A percentile compares a stretch with the other conserved stretches of the same genome.
phyloP scores from a whole-genome alignment of 2,113 vertebrate species.

The Halcyon malimbica region DNA sequence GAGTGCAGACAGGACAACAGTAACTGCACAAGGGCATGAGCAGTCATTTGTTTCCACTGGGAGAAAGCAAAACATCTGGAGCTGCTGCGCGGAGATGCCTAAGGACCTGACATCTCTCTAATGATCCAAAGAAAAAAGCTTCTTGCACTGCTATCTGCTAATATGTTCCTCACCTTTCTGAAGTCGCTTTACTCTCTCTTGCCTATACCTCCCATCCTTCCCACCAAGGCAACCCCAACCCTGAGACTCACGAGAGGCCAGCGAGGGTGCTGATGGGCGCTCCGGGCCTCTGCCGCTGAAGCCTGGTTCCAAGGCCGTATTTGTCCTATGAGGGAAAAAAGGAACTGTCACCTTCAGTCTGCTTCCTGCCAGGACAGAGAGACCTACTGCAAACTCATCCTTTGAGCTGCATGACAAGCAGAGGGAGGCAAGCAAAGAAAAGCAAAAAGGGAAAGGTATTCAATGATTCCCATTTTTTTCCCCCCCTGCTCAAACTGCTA shows the following conservation, averaged over 20 bases:
- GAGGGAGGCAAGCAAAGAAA: conserved; percentile 62
- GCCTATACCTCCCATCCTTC: not conserved
- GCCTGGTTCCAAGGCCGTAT: conserved; percentile 93
- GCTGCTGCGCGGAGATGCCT: not conserved
- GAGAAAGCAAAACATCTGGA: not conserved
- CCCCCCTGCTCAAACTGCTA: not conserved
- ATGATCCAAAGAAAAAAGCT: rapidly evolving
- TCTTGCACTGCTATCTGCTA: not conserved
- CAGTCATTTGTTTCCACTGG: not conserved
- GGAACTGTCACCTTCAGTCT: not conserved
- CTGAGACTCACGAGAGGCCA: conserved; percentile 91
- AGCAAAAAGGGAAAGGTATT: conserved; percentile 46
- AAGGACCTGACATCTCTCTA: not conserved
- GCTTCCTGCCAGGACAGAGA: not conserved
- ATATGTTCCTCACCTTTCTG: not conserved
- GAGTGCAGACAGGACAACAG: not conserved
- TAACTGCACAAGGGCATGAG: not conserved
- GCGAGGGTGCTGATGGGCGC: conserved; percentile 90
- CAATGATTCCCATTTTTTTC: not conserved
- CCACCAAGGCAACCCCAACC: not conserved
- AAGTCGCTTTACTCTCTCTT: not conserved
- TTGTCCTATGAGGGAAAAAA: conserved; percentile 84
- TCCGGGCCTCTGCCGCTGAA: conserved; percentile 92
- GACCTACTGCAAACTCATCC: conserved; percentile 38
- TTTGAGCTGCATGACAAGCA: conserved; percentile 67